phyloP scores from a whole-genome alignment of 2,113 vertebrate species.

The Microtus oregoni region DNA sequence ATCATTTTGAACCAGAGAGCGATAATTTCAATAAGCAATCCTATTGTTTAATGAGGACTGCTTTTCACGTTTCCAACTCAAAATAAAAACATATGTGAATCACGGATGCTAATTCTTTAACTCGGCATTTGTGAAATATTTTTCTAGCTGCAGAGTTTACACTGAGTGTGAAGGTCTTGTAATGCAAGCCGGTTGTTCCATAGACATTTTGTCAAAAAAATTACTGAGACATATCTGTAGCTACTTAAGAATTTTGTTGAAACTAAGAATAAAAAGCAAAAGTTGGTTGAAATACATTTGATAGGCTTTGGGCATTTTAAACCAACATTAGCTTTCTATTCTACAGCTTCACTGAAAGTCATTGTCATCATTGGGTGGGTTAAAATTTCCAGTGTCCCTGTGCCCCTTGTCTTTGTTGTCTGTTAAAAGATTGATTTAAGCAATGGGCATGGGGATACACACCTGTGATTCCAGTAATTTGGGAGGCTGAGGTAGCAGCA shows the following conservation, averaged over 20 bases:
- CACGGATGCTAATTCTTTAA: constrained; percentile 14
- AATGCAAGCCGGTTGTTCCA: background rate
- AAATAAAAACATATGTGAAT: background rate
- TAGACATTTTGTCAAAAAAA: background rate
- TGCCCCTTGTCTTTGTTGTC: background rate
- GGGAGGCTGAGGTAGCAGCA: background rate
- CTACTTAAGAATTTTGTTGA: constrained; percentile 19
- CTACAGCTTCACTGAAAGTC: background rate
- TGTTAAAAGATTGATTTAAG: background rate
- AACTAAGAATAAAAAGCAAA: constrained; percentile 30
- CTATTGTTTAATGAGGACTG: background rate
- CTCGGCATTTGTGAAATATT: constrained; percentile 1
- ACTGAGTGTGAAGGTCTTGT: constrained; percentile 1
- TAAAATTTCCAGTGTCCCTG: constrained; percentile 26
- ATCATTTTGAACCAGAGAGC: constrained; percentile 24
- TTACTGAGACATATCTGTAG: background rate
- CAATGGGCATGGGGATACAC: background rate
- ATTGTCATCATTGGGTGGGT: background rate
- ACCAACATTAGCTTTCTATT: constrained; percentile 27
- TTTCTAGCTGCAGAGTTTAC: constrained; percentile 29
- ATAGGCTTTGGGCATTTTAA: constrained; percentile 25
- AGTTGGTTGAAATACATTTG: background rate
- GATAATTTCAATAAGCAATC: constrained; percentile 13
- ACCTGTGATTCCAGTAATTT: background rate
- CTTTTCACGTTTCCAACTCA: constrained; percentile 37